These are phyloP conservation scores for Hypotaenidia okinawae DNA, from an alignment of 2,797 vertebrate genomes.

Conservation along the genomic window DNA sequence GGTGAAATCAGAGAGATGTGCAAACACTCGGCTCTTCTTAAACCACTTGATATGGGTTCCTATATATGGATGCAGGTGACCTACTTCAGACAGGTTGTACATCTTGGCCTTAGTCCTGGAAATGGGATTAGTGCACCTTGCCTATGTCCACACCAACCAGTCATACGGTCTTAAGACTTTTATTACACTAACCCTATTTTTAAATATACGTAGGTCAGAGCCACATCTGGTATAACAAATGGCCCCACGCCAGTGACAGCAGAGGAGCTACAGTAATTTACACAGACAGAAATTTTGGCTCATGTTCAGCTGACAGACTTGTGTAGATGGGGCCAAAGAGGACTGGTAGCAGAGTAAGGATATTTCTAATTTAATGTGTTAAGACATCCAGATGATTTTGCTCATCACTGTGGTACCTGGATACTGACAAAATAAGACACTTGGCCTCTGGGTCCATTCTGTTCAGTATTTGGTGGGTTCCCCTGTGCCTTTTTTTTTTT, in stretches of 20 bases:
- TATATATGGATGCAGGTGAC: not conserved
- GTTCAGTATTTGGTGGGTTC: not conserved
- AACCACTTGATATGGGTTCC: not conserved
- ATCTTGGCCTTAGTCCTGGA: constrained; percentile 9
- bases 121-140: constrained; percentile 26
- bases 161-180: not conserved
- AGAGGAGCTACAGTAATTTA: constrained; percentile 4
- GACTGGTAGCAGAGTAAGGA: not conserved
- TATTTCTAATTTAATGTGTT: constrained; percentile 12
- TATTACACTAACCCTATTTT: constrained; percentile 36
- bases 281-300: not conserved
- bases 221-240: constrained; percentile 14
- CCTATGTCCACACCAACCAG: not conserved
- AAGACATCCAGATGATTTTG: not conserved
- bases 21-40: not conserved
- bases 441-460: not conserved
- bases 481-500: not conserved
- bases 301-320: not conserved
- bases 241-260: not conserved
- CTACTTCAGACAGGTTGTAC: not conserved
- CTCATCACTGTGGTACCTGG: not conserved
- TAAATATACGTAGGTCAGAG: not conserved
- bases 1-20: not conserved
- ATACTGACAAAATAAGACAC: not conserved
- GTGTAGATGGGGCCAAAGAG: not conserved